A percentile compares a stretch with the other conserved stretches of the same genome.
These are phyloP conservation scores for Eolophus roseicapilla DNA, from an alignment of 2,113 vertebrate genomes.

Conservation along the genomic window DNA sequence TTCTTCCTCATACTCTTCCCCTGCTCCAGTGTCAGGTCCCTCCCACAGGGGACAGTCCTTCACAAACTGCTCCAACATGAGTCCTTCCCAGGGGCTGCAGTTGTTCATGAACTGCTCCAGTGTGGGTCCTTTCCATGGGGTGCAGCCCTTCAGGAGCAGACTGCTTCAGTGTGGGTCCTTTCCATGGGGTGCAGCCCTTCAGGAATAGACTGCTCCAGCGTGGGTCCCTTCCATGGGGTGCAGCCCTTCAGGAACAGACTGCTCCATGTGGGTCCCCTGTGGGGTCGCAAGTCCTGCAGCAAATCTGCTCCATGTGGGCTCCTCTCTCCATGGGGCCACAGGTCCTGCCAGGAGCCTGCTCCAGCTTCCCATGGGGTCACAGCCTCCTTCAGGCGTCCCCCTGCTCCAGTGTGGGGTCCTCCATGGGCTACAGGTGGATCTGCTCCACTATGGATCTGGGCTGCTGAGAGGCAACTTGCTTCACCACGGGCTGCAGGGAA, in stretches of 20 bases:
- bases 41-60: accelerated
- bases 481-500: neutral
- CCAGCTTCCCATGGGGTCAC: neutral
- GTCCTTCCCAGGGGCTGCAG: neutral
- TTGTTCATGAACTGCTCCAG: neutral
- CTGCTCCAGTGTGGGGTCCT: neutral
- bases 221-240: too few relatives aligned
- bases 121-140: neutral
- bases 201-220: too few relatives aligned
- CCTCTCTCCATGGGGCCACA: neutral
- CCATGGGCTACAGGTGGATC: neutral
- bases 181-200: too few relatives aligned
- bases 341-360: neutral
- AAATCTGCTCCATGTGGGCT: neutral
- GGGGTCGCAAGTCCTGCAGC: neutral
- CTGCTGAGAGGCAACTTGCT: neutral
- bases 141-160: too few relatives aligned
- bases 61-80: neutral
- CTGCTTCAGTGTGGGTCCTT: too few relatives aligned
- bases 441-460: neutral
- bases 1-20: neutral
- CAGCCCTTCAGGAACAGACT: too few relatives aligned
- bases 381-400: neutral
- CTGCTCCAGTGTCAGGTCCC: neutral
- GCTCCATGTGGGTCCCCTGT: neutral